Base-by-base conservation (phyloP, 1,140 invertebrate genomes). In the Drosophila parvula region DNA sequence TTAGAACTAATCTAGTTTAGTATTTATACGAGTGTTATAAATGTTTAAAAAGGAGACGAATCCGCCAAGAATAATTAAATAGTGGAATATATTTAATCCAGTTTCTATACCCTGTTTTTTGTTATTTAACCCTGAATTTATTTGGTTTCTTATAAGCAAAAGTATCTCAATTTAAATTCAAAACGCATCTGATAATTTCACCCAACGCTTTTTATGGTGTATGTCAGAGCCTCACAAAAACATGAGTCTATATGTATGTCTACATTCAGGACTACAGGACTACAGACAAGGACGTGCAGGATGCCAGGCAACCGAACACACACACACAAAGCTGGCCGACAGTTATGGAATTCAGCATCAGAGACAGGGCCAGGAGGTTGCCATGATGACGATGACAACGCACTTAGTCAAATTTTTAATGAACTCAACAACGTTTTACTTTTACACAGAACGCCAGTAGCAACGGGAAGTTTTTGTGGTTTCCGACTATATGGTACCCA, bases 381-480 rank as follows among this genome's bases (percentile, higher is more conserved):
- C 65, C 67, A 78, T 81, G 69, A 78, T 79, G 65, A 88, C 65
- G 76, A 82, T 77, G 83, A 79, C 76, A 82, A 88, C 83, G 76
- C 79, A 83, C 83, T 86, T 88, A 88, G 79, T 86, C 67, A 79
- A 86, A 83, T 88, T 86, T 86, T 79, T 82, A 86, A 86, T 86
- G 83, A 88, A 82, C 83, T 86, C 83, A 83, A 88, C 83, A 88
- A 48, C 83, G 79, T 86, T 86, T 88, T 88, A 86, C 83, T 86
- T 70, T 86, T 78, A 79, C 85, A 70, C 44, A 63, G 44, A 69
- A 62, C 32, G 50, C 10, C 10, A 41, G 51, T 61, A 43, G n/a
- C 59, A 14, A 47, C 12, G 11, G 10, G 0, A 38, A 7, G 18
- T 30, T 22, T 22, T 34, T 10, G 36, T 11, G 27, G 18, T 40